These are phyloP conservation scores for Cichladusa arquata DNA, from an alignment of 2,113 vertebrate genomes.

Conservation along the genomic window DNA sequence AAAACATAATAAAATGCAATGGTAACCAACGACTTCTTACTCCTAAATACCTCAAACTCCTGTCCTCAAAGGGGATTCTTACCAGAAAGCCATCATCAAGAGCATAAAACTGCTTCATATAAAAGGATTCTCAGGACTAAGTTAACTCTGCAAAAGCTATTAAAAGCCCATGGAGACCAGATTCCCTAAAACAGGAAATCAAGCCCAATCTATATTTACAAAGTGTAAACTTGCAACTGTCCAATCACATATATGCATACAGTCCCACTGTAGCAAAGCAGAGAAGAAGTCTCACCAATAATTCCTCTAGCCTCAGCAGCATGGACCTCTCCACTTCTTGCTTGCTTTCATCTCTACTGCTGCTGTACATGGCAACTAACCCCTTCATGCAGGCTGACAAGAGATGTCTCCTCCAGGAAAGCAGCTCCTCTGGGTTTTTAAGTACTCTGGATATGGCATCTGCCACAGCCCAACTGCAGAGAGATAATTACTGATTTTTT, in stretches of 20 bases:
- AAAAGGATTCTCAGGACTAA: background rate
- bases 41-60: background rate
- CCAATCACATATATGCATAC: background rate
- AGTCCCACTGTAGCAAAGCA: background rate
- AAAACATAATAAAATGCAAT: background rate
- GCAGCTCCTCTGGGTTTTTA: constrained; percentile 55
- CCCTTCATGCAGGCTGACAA: constrained; percentile 78
- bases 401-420: constrained; percentile 79
- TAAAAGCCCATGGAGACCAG: background rate
- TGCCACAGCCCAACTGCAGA: constrained; percentile 84
- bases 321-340: constrained; percentile 74
- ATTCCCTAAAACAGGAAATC: background rate
- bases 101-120: background rate
- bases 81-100: background rate
- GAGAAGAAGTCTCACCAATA: constrained; percentile 71
- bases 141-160: background rate
- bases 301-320: constrained; percentile 74
- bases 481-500: background rate
- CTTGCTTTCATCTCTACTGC: constrained; percentile 38
- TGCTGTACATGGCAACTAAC: constrained; percentile 72
- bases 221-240: background rate
- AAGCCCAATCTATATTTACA: background rate
- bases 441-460: constrained; percentile 79
- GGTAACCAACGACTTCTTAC: background rate
- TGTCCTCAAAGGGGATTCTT: background rate